Evolutionary conservation across 1,140 invertebrate species (phyloP).

Genomic region (Monochamus saltuarius): DNA sequence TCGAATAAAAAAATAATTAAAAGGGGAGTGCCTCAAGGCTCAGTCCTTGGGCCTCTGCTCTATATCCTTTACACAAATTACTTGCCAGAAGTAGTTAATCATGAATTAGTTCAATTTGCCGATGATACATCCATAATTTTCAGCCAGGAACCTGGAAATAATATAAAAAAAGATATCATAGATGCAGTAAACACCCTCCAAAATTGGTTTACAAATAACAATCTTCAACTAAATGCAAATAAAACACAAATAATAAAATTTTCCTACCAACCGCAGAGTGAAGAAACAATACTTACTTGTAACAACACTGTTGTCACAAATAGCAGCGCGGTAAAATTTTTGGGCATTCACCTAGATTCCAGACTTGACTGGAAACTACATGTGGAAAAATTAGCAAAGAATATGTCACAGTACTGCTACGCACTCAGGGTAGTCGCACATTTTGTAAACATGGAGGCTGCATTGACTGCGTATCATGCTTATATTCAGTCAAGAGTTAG

Average conservation of each 20-base stretch:
- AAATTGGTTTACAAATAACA: constrained; percentile 9
- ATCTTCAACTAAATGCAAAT: constrained; percentile 1
- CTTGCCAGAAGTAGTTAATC: constrained; percentile 3
- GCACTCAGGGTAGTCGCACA: not conserved
- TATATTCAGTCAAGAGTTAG: constrained; percentile 2
- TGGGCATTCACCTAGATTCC: not conserved
- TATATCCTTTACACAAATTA: constrained; percentile 1
- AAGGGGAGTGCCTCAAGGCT: not conserved
- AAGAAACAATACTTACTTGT: not conserved
- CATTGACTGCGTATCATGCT: constrained; percentile 8
- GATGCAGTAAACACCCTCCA: not conserved
- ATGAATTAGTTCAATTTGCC: constrained; percentile 3
- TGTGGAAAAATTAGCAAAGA: no score
- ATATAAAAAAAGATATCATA: constrained; percentile 5
- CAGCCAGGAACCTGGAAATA: not conserved
- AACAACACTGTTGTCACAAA: not conserved
- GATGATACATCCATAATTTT: not conserved
- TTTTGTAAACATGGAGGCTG: constrained; percentile 13
- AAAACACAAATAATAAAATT: constrained; percentile 10
- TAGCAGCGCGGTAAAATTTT: not conserved
- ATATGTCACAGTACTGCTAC: constrained; percentile 1
- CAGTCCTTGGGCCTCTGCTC: not conserved
- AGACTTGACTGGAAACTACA: not conserved
- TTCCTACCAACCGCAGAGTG: not conserved
- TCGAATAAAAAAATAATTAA: not conserved